A percentile compares a stretch with the other conserved stretches of the same genome.
These are phyloP conservation scores for Mythimna loreyi DNA, from an alignment of 2,888 invertebrate genomes.

Conservation along the genomic window DNA sequence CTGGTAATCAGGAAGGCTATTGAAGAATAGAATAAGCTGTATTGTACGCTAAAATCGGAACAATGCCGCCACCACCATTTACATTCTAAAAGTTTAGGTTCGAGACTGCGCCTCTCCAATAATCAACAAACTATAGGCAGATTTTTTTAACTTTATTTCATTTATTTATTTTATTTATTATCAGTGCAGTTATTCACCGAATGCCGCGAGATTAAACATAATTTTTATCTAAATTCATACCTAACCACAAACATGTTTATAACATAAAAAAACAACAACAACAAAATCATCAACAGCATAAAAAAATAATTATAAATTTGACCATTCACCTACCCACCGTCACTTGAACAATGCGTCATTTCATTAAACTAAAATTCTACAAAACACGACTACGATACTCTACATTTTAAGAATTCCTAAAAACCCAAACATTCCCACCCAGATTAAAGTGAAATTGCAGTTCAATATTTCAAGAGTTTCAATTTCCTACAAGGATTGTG, in stretches of 20 bases:
- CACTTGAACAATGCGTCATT: background rate
- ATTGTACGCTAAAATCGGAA: too few relatives aligned
- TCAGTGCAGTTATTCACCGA: background rate
- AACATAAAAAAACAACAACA: too few relatives aligned
- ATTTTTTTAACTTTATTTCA: too few relatives aligned
- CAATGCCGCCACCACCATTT: too few relatives aligned
- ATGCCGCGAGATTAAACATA: background rate
- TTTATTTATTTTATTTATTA: too few relatives aligned
- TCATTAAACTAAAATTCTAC: background rate
- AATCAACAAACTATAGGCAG: too few relatives aligned
- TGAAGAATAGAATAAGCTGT: too few relatives aligned
- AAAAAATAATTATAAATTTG: background rate
- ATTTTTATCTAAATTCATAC: background rate
- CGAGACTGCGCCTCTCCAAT: too few relatives aligned
- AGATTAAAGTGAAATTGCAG: background rate
- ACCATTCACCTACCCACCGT: background rate
- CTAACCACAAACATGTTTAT: background rate
- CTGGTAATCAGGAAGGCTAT: conserved; percentile 4
- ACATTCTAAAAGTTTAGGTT: too few relatives aligned
- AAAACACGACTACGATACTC: background rate
- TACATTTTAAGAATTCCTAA: background rate
- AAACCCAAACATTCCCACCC: background rate
- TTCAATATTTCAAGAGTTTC: conserved; percentile 1
- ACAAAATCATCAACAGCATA: background rate
- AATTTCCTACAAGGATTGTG: conserved; percentile 25